A percentile compares a stretch with the other conserved stretches of the same genome.
These are phyloP conservation scores for Acyrthosiphon pisum DNA, from an alignment of 1,140 invertebrate species.

Conservation along the genomic window DNA sequence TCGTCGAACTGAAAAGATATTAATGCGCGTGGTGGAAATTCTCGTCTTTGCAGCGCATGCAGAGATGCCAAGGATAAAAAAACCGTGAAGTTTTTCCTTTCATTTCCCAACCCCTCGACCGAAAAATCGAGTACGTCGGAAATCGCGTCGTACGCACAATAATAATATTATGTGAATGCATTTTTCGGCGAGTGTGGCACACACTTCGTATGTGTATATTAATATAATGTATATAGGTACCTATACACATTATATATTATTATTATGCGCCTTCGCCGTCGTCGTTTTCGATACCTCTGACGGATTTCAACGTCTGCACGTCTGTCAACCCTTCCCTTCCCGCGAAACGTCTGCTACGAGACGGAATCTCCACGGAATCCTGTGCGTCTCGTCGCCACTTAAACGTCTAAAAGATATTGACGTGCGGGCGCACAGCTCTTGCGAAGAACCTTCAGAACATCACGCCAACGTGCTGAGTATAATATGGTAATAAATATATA, in stretches of 20 bases:
- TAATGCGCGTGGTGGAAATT: background rate
- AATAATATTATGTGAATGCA: background rate
- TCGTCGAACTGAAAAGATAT: background rate
- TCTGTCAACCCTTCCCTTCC: background rate
- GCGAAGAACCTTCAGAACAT: background rate
- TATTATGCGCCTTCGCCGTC: background rate
- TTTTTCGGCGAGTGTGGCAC: background rate
- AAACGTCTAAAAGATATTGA: constrained; percentile 33
- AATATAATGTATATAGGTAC: background rate
- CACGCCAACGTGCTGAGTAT: background rate
- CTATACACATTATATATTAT: background rate
- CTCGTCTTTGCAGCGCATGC: background rate
- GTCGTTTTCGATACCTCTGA: background rate
- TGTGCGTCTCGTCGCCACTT: background rate
- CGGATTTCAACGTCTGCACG: background rate
- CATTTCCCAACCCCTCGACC: background rate
- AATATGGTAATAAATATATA: background rate
- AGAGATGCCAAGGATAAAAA: background rate
- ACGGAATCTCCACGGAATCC: background rate
- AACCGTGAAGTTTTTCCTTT: background rate
- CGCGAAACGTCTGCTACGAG: background rate
- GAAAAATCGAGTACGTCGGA: constrained; percentile 25
- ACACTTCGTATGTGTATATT: background rate
- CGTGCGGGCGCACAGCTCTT: background rate
- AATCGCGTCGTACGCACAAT: background rate